Percentiles rank a stretch among this genome's conserved stretches.
Conservation (phyloP, 1,140 invertebrate genomes). For the Scaptomyza montana region DNA sequence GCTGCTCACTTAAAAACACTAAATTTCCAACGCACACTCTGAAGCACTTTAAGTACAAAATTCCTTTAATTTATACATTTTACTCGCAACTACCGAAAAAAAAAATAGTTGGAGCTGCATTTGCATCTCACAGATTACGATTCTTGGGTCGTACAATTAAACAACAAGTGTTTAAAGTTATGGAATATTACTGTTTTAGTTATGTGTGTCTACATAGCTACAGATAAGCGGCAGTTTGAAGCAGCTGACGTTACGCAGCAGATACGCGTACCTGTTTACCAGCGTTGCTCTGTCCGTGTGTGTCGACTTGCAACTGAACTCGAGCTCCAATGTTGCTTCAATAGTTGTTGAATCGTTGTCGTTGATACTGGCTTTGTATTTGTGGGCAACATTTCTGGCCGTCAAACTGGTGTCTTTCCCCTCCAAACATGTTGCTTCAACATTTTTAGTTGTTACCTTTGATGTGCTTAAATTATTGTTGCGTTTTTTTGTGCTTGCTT, state of each 20-base stretch:
- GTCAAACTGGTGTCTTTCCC: slow-evolving; percentile 51
- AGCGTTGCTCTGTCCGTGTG: slow-evolving; percentile 75
- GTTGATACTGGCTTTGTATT: slow-evolving; percentile 34
- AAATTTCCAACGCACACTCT: background rate
- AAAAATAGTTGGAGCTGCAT: background rate
- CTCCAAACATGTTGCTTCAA: slow-evolving; percentile 62
- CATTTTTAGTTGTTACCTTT: slow-evolving; percentile 35
- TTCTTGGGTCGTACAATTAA: slow-evolving; percentile 14
- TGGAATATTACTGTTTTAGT: background rate
- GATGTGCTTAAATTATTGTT: slow-evolving; percentile 24
- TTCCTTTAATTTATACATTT: background rate
- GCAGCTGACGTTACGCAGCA: slow-evolving; percentile 13
- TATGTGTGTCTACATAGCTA: slow-evolving; percentile 11
- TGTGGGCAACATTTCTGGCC: slow-evolving; percentile 50
- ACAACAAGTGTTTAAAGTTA: slow-evolving; percentile 46
- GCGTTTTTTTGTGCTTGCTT: slow-evolving; percentile 69
- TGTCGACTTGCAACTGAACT: slow-evolving; percentile 79
- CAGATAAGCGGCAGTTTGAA: slow-evolving; percentile 29
- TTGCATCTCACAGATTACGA: background rate
- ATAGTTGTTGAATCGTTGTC: slow-evolving; percentile 43
- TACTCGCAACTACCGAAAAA: background rate
- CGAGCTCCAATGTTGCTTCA: slow-evolving; percentile 51
- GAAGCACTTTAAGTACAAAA: background rate
- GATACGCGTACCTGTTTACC: slow-evolving; percentile 74
- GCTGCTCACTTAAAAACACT: background rate